A percentile compares a stretch with the other conserved stretches of the same genome.
Conservation (phyloP, 2,888 invertebrate genomes). For the Clusia tigrina region DNA sequence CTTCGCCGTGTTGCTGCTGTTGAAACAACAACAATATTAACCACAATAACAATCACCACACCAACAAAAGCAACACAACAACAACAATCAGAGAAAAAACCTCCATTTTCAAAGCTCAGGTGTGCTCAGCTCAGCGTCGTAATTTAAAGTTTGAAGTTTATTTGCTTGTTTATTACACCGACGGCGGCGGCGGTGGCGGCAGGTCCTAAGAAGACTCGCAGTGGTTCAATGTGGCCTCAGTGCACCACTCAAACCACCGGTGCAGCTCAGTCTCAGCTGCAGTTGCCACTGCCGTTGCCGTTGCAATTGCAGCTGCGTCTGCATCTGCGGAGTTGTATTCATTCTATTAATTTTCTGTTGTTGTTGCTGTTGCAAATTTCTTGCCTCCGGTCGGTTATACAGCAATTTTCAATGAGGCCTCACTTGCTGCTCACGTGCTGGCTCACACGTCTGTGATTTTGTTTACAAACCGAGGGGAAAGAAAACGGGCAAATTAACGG, state of each 20-base stretch:
- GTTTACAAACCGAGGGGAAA: too few relatives aligned
- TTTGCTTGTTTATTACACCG: neutral
- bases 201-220: neutral
- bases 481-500: too few relatives aligned
- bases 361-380: neutral
- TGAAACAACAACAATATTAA: too few relatives aligned
- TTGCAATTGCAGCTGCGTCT: neutral
- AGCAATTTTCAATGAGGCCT: neutral
- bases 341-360: neutral
- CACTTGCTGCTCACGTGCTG: too few relatives aligned
- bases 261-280: neutral
- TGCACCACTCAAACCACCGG: too few relatives aligned
- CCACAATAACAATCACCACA: too few relatives aligned
- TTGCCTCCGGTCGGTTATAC: neutral
- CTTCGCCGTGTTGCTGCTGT: too few relatives aligned
- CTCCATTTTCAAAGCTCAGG: conserved; percentile 2
- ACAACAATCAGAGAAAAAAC: neutral
- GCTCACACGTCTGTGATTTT: too few relatives aligned
- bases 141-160: neutral
- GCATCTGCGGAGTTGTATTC: neutral
- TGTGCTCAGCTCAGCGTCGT: neutral
- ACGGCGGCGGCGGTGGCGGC: neutral
- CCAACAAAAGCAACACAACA: too few relatives aligned
- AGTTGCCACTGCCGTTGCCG: neutral
- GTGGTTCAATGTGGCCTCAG: neutral